phyloP scores from a whole-genome alignment of 2,797 vertebrate genomes.

The Psittacula derbiana region DNA sequence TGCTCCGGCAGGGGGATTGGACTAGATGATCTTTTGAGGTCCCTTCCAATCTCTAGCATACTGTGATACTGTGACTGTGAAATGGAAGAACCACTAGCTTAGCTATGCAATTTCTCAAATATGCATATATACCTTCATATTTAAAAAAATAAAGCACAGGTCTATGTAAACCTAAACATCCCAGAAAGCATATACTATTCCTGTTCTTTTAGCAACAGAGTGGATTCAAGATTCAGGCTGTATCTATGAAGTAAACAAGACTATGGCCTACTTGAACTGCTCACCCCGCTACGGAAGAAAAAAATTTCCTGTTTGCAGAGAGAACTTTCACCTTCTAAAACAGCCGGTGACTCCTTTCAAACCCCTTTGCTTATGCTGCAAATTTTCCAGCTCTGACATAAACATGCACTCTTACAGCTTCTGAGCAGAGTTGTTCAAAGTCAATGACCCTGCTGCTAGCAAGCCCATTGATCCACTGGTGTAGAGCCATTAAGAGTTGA shows the following conservation, averaged over 20 bases:
- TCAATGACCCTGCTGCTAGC: slow-evolving; percentile 31
- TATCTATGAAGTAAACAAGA: fast-evolving
- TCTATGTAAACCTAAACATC: background rate
- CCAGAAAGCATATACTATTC: background rate
- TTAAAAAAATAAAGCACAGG: background rate
- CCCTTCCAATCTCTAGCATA: too few relatives aligned
- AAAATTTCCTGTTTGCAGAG: background rate
- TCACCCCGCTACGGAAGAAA: background rate
- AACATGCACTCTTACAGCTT: background rate
- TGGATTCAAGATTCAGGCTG: background rate
- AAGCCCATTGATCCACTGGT: slow-evolving; percentile 48
- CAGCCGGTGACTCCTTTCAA: background rate
- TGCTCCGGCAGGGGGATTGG: too few relatives aligned
- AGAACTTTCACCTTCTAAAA: background rate
- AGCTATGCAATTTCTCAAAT: background rate
- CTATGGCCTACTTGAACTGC: background rate
- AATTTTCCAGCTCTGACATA: background rate
- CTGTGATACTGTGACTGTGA: background rate
- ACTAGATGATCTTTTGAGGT: too few relatives aligned
- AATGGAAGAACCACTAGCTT: background rate
- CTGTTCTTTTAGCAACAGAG: background rate
- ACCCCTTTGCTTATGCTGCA: background rate
- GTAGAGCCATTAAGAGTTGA: slow-evolving; percentile 50
- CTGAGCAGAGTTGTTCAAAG: slow-evolving; percentile 12
- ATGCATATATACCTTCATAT: background rate